phyloP scores from a whole-genome alignment of 2,888 invertebrate species.

The Syrista parreyssii region DNA sequence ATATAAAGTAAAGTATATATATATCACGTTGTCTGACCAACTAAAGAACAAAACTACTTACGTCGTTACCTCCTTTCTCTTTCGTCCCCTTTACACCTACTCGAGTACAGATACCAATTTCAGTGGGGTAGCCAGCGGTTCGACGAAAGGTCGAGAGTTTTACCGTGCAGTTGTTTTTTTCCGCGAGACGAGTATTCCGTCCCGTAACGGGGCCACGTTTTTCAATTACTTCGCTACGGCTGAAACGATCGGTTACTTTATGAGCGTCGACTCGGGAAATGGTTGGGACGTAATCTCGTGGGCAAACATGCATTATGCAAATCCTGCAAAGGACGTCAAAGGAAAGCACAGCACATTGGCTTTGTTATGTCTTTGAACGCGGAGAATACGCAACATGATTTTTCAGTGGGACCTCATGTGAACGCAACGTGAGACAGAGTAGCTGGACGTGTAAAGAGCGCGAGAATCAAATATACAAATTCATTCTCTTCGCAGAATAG shows the following conservation, averaged over 20 bases:
- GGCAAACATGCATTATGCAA: slow-evolving; percentile 12
- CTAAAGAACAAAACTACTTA: not conserved
- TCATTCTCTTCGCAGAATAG: not conserved
- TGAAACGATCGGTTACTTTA: slow-evolving; percentile 1
- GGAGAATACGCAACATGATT: not conserved
- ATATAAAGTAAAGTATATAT: too few species aligned
- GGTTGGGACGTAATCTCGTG: slow-evolving; percentile 1
- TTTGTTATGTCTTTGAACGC: not conserved
- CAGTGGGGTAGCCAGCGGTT: not conserved
- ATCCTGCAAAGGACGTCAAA: not conserved
- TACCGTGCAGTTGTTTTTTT: not conserved
- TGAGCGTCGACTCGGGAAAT: slow-evolving; percentile 4
- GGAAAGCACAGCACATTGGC: not conserved
- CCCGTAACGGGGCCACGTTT: not conserved
- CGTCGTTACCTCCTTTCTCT: not conserved
- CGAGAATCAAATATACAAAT: not conserved
- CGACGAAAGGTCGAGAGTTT: not conserved
- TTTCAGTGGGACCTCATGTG: not conserved
- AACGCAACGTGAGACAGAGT: not conserved
- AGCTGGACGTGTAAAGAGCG: not conserved
- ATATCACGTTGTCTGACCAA: not conserved
- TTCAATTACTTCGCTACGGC: not conserved
- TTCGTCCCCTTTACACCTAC: not conserved
- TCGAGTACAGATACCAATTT: not conserved
- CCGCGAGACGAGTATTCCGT: not conserved